Evolutionary conservation across 1,140 invertebrate genomes (phyloP).

Genomic region (Notospermus geniculatus): DNA sequence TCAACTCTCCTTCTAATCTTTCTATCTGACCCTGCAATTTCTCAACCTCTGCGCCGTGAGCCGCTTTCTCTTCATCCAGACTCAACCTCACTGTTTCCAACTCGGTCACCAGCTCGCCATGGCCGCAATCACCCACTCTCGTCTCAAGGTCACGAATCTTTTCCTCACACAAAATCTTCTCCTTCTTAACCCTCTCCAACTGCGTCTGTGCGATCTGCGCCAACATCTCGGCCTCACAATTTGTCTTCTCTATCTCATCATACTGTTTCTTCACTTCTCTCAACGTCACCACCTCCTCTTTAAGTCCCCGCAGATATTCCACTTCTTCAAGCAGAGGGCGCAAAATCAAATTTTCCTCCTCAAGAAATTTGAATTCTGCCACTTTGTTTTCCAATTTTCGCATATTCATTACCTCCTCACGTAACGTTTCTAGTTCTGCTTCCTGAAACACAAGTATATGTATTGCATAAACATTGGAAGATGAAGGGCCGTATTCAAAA

Average conservation of each 20-base stretch:
- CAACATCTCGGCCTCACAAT: constrained; percentile 8
- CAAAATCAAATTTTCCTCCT: constrained; percentile 16
- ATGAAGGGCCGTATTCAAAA: too few relatives aligned
- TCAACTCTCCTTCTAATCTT: too few relatives aligned
- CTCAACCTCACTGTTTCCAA: constrained; percentile 20
- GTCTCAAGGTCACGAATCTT: constrained; percentile 14
- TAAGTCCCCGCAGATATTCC: constrained; percentile 12
- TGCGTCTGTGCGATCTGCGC: constrained; percentile 9
- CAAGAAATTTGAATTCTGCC: neutral
- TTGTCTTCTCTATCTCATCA: constrained; percentile 4
- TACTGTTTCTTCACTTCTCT: constrained; percentile 13
- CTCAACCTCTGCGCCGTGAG: constrained; percentile 9
- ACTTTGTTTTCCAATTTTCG: constrained; percentile 16
- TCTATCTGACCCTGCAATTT: neutral
- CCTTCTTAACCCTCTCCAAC: constrained; percentile 10
- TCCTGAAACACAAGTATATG: too few relatives aligned
- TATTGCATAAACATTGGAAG: too few relatives aligned
- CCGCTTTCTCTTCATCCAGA: constrained; percentile 5
- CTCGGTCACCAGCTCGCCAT: constrained; percentile 14
- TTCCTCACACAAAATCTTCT: constrained; percentile 18
- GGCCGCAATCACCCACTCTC: constrained; percentile 7
- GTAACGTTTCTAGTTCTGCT: constrained; percentile 16
- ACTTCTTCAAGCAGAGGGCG: constrained; percentile 18
- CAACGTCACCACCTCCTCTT: constrained; percentile 14
- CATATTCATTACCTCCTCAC: constrained; percentile 16